A percentile compares a stretch with the other conserved stretches of the same genome.
Conservation (phyloP, 2,113 vertebrate genomes). For the Ascaphus truei region DNA sequence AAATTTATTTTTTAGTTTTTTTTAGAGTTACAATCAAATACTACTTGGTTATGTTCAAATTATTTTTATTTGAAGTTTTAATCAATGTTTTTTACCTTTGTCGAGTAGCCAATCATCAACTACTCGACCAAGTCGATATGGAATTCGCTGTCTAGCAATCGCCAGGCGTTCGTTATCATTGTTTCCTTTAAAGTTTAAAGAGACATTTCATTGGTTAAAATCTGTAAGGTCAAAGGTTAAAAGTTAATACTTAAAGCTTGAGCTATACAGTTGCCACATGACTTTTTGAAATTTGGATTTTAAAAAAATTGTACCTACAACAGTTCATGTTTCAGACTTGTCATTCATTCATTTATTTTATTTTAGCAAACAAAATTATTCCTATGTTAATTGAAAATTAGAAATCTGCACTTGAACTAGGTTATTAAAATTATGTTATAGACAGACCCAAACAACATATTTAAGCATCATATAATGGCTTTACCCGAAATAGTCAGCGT, state of each 20-base stretch:
- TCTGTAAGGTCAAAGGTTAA: slow-evolving; percentile 99
- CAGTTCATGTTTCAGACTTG: slow-evolving; percentile 91
- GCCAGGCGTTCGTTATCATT: slow-evolving; percentile 99
- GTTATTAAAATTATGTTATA: slow-evolving; percentile 94
- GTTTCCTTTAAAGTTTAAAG: slow-evolving; percentile 99
- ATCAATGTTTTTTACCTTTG: slow-evolving; percentile 99
- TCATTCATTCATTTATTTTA: slow-evolving; percentile 94
- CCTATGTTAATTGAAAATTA: slow-evolving; percentile 96
- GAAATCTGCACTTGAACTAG: slow-evolving; percentile 85
- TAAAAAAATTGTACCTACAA: slow-evolving; percentile 89
- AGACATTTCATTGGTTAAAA: slow-evolving; percentile 99
- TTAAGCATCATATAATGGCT: slow-evolving; percentile 86
- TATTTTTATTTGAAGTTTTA: slow-evolving; percentile 99
- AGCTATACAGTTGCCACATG: slow-evolving; percentile 95
- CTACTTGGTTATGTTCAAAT: slow-evolving; percentile 97
- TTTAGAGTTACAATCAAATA: slow-evolving; percentile 92
- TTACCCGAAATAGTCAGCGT: slow-evolving; percentile 80
- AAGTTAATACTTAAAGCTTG: slow-evolving; percentile 96
- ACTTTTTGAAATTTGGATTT: slow-evolving; percentile 89
- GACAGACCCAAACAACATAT: slow-evolving; percentile 88
- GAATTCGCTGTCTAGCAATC: slow-evolving; percentile 99
- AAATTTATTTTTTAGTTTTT: slow-evolving; percentile 96
- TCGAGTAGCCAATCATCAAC: slow-evolving; percentile 99
- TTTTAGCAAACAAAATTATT: slow-evolving; percentile 96
- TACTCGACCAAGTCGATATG: slow-evolving; percentile 99